A percentile compares a stretch with the other conserved stretches of the same genome.
These are phyloP conservation scores for Pharmacophagus antenor DNA, from an alignment of 2,888 invertebrate genomes.

Conservation along the genomic window DNA sequence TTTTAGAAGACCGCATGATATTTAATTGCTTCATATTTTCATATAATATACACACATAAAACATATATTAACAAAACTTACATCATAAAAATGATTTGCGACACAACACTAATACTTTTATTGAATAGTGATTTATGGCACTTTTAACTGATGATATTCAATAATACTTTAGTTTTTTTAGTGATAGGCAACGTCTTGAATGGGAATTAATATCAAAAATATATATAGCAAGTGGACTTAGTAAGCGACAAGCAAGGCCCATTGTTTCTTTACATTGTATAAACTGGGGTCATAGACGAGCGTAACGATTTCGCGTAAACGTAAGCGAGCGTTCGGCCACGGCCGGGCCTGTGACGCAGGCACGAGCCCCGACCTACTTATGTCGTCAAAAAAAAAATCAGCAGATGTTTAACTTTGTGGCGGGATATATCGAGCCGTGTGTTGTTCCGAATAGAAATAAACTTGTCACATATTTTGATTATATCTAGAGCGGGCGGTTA, in stretches of 20 bases:
- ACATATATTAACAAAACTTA: neutral
- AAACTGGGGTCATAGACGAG: conserved; percentile 49
- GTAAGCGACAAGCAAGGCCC: neutral
- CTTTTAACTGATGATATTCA: neutral
- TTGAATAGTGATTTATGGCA: neutral
- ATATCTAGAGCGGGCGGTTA: conserved; percentile 80
- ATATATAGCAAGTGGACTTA: neutral
- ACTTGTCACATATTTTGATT: conserved; percentile 81
- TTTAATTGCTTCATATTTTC: no score
- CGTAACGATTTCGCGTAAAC: conserved; percentile 72
- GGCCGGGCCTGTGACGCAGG: conserved; percentile 70
- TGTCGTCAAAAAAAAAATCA: conserved; percentile 76
- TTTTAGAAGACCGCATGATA: no score
- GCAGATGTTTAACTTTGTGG: conserved; percentile 75
- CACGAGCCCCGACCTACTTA: conserved; percentile 78
- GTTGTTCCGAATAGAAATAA: conserved; percentile 80
- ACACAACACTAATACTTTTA: neutral
- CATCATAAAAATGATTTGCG: neutral
- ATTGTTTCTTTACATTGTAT: conserved; percentile 28
- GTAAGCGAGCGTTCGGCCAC: conserved; percentile 57
- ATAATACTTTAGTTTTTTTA: neutral
- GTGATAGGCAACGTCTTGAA: neutral
- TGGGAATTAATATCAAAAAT: neutral
- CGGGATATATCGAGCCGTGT: conserved; percentile 74
- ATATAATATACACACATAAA: no score